Evolutionary conservation across 37 sponge, comb jelly and placozoan species (phyloP).

Genomic region (Agelas oroides): DNA sequence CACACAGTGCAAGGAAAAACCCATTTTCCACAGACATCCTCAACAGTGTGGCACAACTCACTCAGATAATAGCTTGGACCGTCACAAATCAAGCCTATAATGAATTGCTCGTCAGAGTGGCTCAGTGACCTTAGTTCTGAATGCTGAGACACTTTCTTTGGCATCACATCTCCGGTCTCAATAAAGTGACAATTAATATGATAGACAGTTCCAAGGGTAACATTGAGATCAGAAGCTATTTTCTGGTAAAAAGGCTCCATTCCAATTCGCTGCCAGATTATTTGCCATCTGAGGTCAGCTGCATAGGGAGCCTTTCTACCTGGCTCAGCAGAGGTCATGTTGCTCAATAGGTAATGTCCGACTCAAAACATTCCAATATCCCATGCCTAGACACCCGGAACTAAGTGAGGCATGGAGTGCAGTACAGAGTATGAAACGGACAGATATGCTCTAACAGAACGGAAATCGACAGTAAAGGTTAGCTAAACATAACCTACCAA

Average conservation of each 20-base stretch:
- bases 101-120: slow-evolving; percentile 13
- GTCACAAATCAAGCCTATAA: not conserved
- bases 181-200: not conserved
- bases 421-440: too few species aligned
- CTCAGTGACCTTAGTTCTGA: not conserved
- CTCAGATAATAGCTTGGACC: slow-evolving; percentile 5
- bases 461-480: too few species aligned
- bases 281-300: not conserved
- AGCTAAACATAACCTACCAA: too few species aligned
- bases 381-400: too few species aligned
- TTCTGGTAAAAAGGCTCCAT: slow-evolving; percentile 3
- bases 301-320: slow-evolving; percentile 4
- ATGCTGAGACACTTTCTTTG: not conserved
- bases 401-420: too few species aligned
- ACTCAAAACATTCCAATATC: too few species aligned
- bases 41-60: not conserved
- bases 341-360: too few species aligned
- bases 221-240: slow-evolving; percentile 19
- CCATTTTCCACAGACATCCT: slow-evolving; percentile 1
- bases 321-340: slow-evolving; percentile 6
- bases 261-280: slow-evolving; percentile 2
- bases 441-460: too few species aligned
- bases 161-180: not conserved
- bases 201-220: slow-evolving; percentile 5
- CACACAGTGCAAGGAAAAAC: slow-evolving; percentile 3